These are phyloP conservation scores for Delichon dasypus DNA, from an alignment of 2,797 vertebrate genomes.

Conservation along the genomic window DNA sequence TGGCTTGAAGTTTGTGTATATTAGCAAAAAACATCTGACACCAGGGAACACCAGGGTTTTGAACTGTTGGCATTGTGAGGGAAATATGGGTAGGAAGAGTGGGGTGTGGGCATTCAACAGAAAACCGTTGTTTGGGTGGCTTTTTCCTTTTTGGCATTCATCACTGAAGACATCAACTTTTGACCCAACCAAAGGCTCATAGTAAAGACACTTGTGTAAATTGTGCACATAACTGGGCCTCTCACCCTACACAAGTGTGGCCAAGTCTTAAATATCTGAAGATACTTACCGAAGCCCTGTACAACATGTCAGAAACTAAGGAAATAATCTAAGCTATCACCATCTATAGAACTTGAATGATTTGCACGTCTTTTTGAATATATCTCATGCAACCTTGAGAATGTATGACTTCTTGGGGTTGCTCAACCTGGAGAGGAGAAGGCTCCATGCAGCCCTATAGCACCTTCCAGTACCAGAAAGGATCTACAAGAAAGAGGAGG, in stretches of 20 bases:
- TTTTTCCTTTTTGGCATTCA: not conserved
- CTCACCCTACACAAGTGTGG: not conserved
- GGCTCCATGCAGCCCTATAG: accelerated
- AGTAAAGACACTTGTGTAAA: not conserved
- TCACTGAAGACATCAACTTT: not conserved
- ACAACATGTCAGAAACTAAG: not conserved
- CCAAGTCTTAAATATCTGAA: not conserved
- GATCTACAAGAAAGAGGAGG: not conserved
- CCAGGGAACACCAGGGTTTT: not conserved
- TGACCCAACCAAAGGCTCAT: not conserved
- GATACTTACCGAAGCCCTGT: not conserved
- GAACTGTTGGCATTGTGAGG: not conserved
- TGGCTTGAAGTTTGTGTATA: not conserved
- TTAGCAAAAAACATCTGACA: not conserved
- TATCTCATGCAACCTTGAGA: not conserved
- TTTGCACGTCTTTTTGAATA: not conserved
- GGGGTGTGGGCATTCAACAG: not conserved
- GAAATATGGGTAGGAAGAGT: not conserved
- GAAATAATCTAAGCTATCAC: not conserved
- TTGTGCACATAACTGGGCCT: too few species aligned
- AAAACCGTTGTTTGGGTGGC: not conserved
- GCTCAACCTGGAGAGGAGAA: not conserved
- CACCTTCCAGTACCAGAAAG: not conserved
- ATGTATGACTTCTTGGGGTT: not conserved
- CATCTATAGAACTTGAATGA: not conserved